Base-by-base conservation (phyloP, 2,797 vertebrate genomes). In the Chloroceryle inda region DNA sequence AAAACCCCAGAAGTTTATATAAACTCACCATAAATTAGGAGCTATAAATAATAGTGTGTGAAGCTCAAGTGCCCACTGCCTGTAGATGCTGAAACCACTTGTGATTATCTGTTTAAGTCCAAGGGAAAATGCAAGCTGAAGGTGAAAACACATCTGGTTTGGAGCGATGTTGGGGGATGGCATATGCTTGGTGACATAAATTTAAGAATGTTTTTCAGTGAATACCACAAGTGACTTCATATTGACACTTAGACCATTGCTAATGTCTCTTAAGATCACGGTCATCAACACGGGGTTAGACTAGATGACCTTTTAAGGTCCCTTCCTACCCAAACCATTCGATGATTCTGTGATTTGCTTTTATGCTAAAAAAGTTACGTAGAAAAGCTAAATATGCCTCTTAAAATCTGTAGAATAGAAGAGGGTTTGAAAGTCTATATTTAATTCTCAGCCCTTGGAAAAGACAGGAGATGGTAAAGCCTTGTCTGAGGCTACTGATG, bases 121-220 rank as follows among this genome's bases (percentile, higher is more conserved):
- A 71, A 76, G 27, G 47, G 44, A 81, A 73, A 68, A 56, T 35
- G 3, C 52, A 73, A 74, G 40, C 13, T 87, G 64, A 85, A 94
- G 93, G 81, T 66, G 76, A 95, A 96, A 96, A 83, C 37, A 49
- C 7, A 13, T 55, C 66, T 94, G 42, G 87, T 84, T 55, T 71
- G n/a, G 40, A 84, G 24, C 68, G 63, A 1, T 66, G 11, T 22
- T 91, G 77, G 62, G 21, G 23, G 13, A 40, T 19, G 76, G 13
- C 27, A 49, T 38, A n/a, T 58, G 21, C 27, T 75, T 88, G 47
- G 12, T 71, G 50, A 52, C 49, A 76, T 53, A 72, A 92, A 62
- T 55, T 50, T 18, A 40, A 40, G 31, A 75, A 55, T 7, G 12
- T 15, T 59, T 69, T 78, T 59, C 45, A 75, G 31, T 72, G 49